phyloP scores from a whole-genome alignment of 2,888 invertebrate genomes.

The Agrilus mali region DNA sequence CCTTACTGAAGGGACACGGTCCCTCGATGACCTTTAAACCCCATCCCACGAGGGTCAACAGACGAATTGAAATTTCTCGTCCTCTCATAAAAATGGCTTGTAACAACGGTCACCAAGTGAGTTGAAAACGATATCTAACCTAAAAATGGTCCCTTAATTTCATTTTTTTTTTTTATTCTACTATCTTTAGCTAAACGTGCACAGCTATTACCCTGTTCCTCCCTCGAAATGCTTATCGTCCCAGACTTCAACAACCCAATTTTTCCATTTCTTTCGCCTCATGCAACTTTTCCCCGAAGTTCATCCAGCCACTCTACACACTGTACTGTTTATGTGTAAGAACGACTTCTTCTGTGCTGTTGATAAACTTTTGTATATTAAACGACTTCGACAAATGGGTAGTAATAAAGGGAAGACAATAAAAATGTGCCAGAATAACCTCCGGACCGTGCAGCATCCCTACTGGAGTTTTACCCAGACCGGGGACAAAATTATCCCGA shows the following conservation, averaged over 20 bases:
- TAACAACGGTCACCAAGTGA: background rate
- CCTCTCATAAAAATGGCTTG: background rate
- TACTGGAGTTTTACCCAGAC: too few species aligned
- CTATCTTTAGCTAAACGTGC: too few species aligned
- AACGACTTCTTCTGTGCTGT: slow-evolving; percentile 31
- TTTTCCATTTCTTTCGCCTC: slow-evolving; percentile 30
- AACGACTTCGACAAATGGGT: slow-evolving; percentile 10
- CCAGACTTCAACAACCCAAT: slow-evolving; percentile 27
- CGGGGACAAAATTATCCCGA: too few species aligned
- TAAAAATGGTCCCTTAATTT: too few species aligned
- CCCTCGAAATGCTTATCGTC: slow-evolving; percentile 9
- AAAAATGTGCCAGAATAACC: too few species aligned
- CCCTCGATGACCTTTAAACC: too few species aligned
- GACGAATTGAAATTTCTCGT: too few species aligned
- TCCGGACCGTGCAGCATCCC: too few species aligned
- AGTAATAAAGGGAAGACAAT: too few species aligned
- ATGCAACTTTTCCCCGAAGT: slow-evolving; percentile 33
- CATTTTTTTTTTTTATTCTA: too few species aligned
- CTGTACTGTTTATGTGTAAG: slow-evolving; percentile 28
- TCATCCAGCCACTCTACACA: slow-evolving; percentile 32
- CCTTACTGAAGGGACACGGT: background rate
- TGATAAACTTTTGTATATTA: slow-evolving; percentile 30
- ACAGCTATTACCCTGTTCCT: too few species aligned
- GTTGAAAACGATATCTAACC: background rate
- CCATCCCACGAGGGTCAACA: too few species aligned